Base-by-base conservation (phyloP, 2,113 vertebrate species). In the Psephotus haematonotus region DNA sequence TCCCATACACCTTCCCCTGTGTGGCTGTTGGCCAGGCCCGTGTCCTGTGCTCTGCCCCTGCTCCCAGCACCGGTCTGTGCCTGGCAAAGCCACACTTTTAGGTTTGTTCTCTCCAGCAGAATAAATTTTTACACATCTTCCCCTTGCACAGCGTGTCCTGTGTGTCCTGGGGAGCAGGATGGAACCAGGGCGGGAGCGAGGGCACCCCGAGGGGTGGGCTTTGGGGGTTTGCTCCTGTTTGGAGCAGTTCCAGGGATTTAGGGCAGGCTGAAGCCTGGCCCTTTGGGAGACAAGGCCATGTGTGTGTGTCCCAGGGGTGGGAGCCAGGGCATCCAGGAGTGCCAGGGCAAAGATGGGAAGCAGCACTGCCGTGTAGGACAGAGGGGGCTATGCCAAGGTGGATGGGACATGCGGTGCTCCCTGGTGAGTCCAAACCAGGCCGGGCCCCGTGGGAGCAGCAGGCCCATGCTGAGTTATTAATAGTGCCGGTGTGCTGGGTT, bases 91-190 rank as follows among this genome's bases (percentile, higher is more conserved):
- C 74, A 11, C 72, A 29, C 52, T 59, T 95, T 96, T 79, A 91
- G 53, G 19, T 89, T 89, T 63, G 49, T 74, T 90, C 71, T 95
- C 46, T 79, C 24, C 43, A 20, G 29, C 60, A 39, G 25, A 97
- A 97, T 97, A 96, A 96, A 97, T 96, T 96, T 97, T 96, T 97
- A 96, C 94, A 93, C 69, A 44, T 49, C 71, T 90, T 41, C 50
- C 0, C 0, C 57, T 77, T 11, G 53, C 29, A 11, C 6, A 0
- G 8, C 0, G 2, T 78, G 72, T 83, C 46, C 62, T 74, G 41
- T 0, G 1, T 77, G 49, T 17, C 18, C 37, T 2, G 33, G 44
- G 50, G 69, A 39, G 53, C 43, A 35, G 44, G 33, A 4, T 15
- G 57, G 33, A 59, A 7, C n/a, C 6, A 13, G 1, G 0, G 7